phyloP scores from a whole-genome alignment of 2,113 vertebrate species.

The Tetraodon nigroviridis region DNA sequence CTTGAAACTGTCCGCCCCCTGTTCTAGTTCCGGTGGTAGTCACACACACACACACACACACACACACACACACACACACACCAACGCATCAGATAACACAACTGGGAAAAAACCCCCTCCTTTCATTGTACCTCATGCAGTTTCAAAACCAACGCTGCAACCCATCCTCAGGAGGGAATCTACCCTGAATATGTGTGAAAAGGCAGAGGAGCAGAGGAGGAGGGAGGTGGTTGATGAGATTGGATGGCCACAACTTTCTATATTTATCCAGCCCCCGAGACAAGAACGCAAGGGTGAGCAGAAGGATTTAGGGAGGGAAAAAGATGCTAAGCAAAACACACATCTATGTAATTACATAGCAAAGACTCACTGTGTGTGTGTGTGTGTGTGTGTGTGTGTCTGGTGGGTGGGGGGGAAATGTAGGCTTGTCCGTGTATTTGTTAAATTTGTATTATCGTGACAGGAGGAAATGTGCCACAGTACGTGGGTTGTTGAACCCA shows the following conservation, averaged over 20 bases:
- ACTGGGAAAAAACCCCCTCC: constrained; percentile 1
- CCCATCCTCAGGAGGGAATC: constrained; percentile 10
- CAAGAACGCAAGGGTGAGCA: constrained; percentile 24
- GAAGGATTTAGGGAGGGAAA: constrained; percentile 22
- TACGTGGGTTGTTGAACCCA: constrained; percentile 36
- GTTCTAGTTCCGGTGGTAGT: constrained; percentile 1
- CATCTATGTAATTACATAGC: constrained; percentile 48
- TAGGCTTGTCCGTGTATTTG: constrained; percentile 23
- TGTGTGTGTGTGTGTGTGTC: not conserved
- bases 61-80: too few species aligned
- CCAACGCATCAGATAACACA: constrained; percentile 26
- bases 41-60: too few species aligned
- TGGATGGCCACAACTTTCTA: constrained; percentile 23
- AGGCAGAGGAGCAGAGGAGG: constrained; percentile 10
- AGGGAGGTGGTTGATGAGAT: constrained; percentile 8
- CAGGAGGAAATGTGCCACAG: constrained; percentile 30
- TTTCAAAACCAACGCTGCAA: constrained; percentile 26
- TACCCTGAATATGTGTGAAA: constrained; percentile 23
- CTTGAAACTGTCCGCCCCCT: not conserved
- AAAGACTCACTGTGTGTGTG: constrained; percentile 45
- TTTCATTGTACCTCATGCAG: constrained; percentile 7
- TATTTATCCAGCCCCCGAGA: constrained; percentile 35
- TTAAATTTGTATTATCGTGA: constrained; percentile 42
- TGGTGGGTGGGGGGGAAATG: constrained; percentile 5
- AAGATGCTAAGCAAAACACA: constrained; percentile 44